Conservation (phyloP, 1,140 invertebrate species). For the Macrobrachium nipponense region DNA sequence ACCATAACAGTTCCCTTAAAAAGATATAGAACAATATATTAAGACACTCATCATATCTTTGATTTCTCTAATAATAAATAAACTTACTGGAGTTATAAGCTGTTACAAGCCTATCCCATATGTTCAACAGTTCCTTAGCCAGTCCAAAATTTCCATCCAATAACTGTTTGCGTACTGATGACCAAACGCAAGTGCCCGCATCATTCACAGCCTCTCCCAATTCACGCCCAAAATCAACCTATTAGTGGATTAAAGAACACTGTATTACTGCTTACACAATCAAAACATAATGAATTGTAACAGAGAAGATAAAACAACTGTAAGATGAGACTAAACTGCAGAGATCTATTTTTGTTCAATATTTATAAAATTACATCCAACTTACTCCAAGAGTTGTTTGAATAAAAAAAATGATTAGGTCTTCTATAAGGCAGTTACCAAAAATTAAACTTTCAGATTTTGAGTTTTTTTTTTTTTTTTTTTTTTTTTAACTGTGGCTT, state of each 20-base stretch:
- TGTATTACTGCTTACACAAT: not conserved
- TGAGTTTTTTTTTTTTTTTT: no score
- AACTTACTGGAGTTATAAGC: conserved; percentile 40
- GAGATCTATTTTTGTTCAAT: no score
- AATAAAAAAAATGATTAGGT: no score
- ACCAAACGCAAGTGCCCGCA: not conserved
- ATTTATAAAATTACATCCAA: no score
- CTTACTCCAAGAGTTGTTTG: no score
- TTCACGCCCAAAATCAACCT: conserved; percentile 42
- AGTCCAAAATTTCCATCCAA: not conserved
- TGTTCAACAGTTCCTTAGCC: conserved; percentile 22
- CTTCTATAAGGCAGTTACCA: not conserved
- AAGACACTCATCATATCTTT: not conserved
- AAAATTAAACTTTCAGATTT: not conserved
- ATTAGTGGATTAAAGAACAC: not conserved
- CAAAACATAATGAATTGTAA: not conserved
- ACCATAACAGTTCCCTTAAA: no score
- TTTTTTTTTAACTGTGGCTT: not conserved
- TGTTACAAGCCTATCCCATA: conserved; percentile 24
- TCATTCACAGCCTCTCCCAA: conserved; percentile 26
- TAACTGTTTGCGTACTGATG: conserved; percentile 24
- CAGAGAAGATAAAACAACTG: not conserved
- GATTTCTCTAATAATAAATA: not conserved
- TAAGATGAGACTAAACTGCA: no score
- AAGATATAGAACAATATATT: not conserved